These are phyloP conservation scores for Amiota communis DNA, from an alignment of 2,888 invertebrate genomes.

Conservation along the genomic window DNA sequence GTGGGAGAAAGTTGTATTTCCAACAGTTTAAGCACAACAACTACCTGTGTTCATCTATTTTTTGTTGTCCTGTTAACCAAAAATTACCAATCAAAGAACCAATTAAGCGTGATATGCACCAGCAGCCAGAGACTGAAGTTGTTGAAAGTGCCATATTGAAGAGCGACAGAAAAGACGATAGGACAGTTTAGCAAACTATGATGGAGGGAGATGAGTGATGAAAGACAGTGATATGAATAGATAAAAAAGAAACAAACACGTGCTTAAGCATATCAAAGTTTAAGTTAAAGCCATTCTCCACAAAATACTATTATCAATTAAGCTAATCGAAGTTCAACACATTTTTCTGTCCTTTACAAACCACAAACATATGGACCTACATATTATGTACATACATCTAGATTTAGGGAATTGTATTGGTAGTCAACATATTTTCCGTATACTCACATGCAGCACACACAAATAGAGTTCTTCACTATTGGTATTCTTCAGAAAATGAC, in stretches of 20 bases:
- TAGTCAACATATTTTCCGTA: not conserved
- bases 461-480: constrained; percentile 73
- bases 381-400: too few species aligned
- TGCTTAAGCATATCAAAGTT: not conserved
- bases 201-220: too few species aligned
- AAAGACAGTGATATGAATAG: not conserved
- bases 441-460: constrained; percentile 75
- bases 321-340: too few species aligned
- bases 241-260: not conserved
- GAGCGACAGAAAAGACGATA: too few species aligned
- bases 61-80: constrained; percentile 41
- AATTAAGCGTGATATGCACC: constrained; percentile 60
- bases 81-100: constrained; percentile 70
- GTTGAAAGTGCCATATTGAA: not conserved
- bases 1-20: too few species aligned
- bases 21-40: not conserved
- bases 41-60: too few species aligned
- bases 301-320: too few species aligned
- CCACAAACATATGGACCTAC: too few species aligned
- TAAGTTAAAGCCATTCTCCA: too few species aligned
- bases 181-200: too few species aligned
- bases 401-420: too few species aligned
- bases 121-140: constrained; percentile 28
- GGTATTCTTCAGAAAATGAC: constrained; percentile 74
- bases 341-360: too few species aligned